Base-by-base conservation (phyloP, 2,113 vertebrate species). In the Electrona antarctica region DNA sequence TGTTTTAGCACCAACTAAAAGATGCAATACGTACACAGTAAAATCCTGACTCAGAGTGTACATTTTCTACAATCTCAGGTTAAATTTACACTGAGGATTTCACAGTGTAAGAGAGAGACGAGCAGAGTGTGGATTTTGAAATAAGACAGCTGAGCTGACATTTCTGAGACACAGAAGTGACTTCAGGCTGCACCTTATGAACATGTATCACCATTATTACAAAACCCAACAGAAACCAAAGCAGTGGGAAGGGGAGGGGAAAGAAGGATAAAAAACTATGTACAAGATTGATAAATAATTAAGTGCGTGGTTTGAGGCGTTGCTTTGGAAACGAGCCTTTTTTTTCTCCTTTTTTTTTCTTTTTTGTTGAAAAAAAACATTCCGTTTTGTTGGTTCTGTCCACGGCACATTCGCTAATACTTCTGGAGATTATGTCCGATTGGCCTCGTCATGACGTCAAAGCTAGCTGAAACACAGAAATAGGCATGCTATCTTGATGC, bases 401-500 rank as follows among this genome's bases (percentile, higher is more conserved):
- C 78, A 76, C 61, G 60, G 73, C 66, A 77, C 78, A 63, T 79
- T 41, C 74, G 85, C 85, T 82, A 79, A 90, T 83, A 86, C 89
- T 89, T 85, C 74, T 76, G 85, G 78, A 88, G 79, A 80, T 87
- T 88, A 41, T 41, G 33, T 91, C 77, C 29, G 84, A 81, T 87
- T 64, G 80, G 88, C 85, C 88, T 87, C 84, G 87, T 84, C 86
- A 89, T 90, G 87, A 92, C 87, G 85, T 85, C 81, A 85, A 89
- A 92, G 91, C 87, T 85, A 88, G 88, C 88, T 75, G 82, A 86
- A 91, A 91, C 90, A 93, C 89, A 80, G 89, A 93, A 85, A 90
- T 89, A 85, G 91, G 90, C 93, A 93, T 94, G 93, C 93, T 90
- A 87, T 89, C 80, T 85, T 73, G 86, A 93, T 92, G 92, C 92